A percentile compares a stretch with the other conserved stretches of the same genome.
These are phyloP conservation scores for Mechanitis messenoides DNA, from an alignment of 2,888 invertebrate species.

Conservation along the genomic window DNA sequence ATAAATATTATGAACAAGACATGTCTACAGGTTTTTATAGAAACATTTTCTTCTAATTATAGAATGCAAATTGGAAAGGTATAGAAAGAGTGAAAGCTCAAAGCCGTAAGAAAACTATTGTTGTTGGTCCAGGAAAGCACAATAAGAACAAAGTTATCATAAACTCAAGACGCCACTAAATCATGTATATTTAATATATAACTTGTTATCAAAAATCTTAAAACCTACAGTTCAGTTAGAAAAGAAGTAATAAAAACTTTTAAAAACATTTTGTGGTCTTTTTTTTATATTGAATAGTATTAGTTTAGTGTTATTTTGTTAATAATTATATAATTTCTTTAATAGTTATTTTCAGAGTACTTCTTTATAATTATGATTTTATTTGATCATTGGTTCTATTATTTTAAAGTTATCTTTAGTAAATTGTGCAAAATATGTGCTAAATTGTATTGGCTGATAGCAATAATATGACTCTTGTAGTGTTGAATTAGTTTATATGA, in stretches of 20 bases:
- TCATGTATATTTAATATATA: background rate
- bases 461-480: no score
- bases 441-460: no score
- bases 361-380: no score
- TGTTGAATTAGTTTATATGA: no score
- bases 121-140: background rate
- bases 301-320: no score
- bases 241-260: background rate
- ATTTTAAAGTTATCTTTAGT: no score
- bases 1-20: background rate
- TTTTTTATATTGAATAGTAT: no score
- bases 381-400: no score
- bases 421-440: no score
- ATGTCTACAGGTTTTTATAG: background rate
- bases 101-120: slow-evolving; percentile 1
- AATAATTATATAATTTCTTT: no score
- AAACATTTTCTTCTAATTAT: background rate
- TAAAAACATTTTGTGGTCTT: no score
- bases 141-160: slow-evolving; percentile 2
- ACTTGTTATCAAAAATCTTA: background rate
- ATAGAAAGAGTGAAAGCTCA: slow-evolving; percentile 3
- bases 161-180: background rate
- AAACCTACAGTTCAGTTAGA: background rate
- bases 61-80: background rate
- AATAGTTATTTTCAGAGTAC: no score